Evolutionary conservation across 1,140 invertebrate species (phyloP).

Genomic region (Arctopsyche grandis): DNA sequence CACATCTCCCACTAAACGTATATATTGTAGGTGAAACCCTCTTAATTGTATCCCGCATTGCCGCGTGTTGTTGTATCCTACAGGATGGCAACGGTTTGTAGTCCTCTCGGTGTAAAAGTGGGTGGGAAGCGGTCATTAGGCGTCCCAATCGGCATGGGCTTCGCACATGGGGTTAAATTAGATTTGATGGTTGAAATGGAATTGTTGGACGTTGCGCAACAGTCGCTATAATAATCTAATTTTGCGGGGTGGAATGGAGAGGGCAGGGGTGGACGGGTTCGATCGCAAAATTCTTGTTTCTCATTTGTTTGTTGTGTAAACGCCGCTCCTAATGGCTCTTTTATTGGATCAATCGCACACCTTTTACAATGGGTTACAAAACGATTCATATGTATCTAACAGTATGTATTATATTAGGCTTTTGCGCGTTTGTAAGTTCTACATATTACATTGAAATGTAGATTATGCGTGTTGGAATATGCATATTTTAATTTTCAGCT

Average conservation of each 20-base stretch:
- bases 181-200: conserved; percentile 11
- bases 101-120: not conserved
- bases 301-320: conserved; percentile 29
- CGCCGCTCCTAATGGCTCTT: conserved; percentile 18
- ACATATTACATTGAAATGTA: no score
- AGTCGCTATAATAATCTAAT: conserved; percentile 22
- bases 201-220: not conserved
- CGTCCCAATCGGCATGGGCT: conserved; percentile 5
- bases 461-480: no score
- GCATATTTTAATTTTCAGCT: no score
- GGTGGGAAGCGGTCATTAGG: conserved; percentile 22
- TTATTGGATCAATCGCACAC: conserved; percentile 20
- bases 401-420: no score
- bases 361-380: not conserved
- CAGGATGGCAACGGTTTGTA: not conserved
- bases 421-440: no score
- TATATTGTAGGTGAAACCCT: not conserved
- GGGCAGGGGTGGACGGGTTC: not conserved
- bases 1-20: not conserved
- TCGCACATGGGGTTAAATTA: conserved; percentile 14
- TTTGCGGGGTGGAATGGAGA: not conserved
- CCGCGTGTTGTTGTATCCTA: no score
- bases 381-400: no score
- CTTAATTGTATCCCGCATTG: conserved; percentile 16
- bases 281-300: conserved; percentile 18